phyloP scores from a whole-genome alignment of 2,888 invertebrate genomes.

The Lymantria dispar region DNA sequence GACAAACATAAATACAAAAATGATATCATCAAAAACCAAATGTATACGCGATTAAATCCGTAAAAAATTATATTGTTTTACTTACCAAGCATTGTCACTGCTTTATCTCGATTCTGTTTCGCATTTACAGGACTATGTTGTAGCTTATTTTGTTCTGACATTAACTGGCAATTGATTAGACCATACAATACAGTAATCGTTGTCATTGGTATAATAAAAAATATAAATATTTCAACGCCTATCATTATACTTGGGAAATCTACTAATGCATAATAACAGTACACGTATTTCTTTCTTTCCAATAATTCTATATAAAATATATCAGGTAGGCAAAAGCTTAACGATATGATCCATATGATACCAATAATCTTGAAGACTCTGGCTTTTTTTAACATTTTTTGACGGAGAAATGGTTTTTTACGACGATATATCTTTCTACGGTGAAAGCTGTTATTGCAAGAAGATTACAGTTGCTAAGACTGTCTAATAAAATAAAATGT shows the following conservation, averaged over 20 bases:
- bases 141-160: constrained; percentile 79
- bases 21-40: too few species aligned
- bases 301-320: constrained; percentile 59
- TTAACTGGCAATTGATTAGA: constrained; percentile 87
- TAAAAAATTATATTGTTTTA: constrained; percentile 1
- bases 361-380: constrained; percentile 88
- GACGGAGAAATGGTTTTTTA: constrained; percentile 90
- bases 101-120: constrained; percentile 76
- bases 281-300: constrained; percentile 58
- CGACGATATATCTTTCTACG: constrained; percentile 92
- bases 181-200: constrained; percentile 90
- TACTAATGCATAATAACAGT: constrained; percentile 59
- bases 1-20: too few species aligned
- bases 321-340: constrained; percentile 88
- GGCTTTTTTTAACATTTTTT: constrained; percentile 89
- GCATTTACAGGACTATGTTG: constrained; percentile 73
- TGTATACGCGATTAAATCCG: too few species aligned
- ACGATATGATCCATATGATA: constrained; percentile 88
- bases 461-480: constrained; percentile 91
- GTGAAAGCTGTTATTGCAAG: constrained; percentile 93
- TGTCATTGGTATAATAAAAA: constrained; percentile 92
- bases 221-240: constrained; percentile 86
- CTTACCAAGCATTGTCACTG: constrained; percentile 92
- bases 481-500: constrained; percentile 89
- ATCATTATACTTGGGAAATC: constrained; percentile 58